Evolutionary conservation across 2,113 vertebrate species (phyloP).

Genomic region (Saguinus midas): DNA sequence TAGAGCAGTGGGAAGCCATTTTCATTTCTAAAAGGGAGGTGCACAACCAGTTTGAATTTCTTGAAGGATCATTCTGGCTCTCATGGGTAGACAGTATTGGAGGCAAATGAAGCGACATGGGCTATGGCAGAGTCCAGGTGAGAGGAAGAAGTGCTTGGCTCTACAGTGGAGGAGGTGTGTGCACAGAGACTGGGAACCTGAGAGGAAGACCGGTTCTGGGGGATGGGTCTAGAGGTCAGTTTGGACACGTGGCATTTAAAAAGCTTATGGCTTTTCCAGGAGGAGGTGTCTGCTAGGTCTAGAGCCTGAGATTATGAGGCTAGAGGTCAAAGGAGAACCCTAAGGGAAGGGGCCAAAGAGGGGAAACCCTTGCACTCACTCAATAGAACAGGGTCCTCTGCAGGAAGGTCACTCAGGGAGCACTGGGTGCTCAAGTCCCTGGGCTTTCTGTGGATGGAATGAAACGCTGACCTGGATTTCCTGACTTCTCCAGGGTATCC

Average conservation of each 20-base stretch:
- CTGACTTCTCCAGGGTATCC: background rate
- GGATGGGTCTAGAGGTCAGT: background rate
- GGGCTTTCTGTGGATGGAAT: background rate
- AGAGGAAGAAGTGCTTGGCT: background rate
- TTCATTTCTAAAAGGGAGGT: background rate
- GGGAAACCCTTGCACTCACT: background rate
- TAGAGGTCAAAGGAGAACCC: background rate
- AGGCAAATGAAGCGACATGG: rapidly evolving
- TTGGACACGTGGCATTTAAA: background rate
- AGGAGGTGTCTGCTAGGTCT: background rate
- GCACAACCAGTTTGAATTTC: background rate
- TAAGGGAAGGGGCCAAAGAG: background rate
- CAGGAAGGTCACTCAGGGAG: background rate
- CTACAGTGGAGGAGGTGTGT: background rate
- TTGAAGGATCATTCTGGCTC: background rate
- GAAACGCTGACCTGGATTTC: background rate
- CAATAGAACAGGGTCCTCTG: background rate
- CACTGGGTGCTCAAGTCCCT: too few relatives aligned
- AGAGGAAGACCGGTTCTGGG: background rate
- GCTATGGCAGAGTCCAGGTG: too few relatives aligned
- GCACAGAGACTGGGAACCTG: rapidly evolving
- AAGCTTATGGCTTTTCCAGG: background rate
- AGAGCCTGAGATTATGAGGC: too few relatives aligned
- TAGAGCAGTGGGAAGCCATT: background rate
- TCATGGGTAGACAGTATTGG: background rate